Conservation (phyloP, 2,797 vertebrate species). For the Helicolenus hilgendorfi region DNA sequence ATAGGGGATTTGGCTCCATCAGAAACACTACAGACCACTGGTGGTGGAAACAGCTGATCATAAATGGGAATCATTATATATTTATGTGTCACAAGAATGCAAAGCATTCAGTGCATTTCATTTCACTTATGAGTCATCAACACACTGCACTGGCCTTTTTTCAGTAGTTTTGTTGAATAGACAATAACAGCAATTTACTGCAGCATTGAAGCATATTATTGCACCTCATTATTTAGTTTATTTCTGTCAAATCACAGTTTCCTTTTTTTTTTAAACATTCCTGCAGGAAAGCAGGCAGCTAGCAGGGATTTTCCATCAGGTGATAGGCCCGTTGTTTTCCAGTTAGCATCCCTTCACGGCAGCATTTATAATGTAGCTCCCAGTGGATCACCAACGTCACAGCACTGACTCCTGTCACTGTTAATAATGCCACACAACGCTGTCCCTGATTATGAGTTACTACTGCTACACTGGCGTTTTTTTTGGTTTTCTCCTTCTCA, state of each 20-base stretch:
- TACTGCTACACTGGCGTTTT: slow-evolving; percentile 50
- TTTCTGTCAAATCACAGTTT: background rate
- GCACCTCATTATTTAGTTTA: background rate
- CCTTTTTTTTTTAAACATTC: background rate
- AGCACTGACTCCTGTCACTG: slow-evolving; percentile 73
- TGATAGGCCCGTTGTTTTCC: slow-evolving; percentile 29
- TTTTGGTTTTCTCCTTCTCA: slow-evolving; percentile 29
- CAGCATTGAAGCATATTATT: background rate
- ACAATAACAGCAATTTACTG: background rate
- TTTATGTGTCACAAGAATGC: slow-evolving; percentile 41
- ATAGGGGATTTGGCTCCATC: slow-evolving; percentile 89
- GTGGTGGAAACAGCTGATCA: slow-evolving; percentile 59
- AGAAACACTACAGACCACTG: slow-evolving; percentile 55
- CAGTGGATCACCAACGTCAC: slow-evolving; percentile 66
- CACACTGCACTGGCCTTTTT: slow-evolving; percentile 3
- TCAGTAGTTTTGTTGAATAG: background rate
- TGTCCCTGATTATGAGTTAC: slow-evolving; percentile 65
- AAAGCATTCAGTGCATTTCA: slow-evolving; percentile 6
- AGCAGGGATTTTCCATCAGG: slow-evolving; percentile 46
- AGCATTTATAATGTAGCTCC: slow-evolving; percentile 64
- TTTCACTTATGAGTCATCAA: slow-evolving; percentile 70
- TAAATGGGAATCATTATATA: slow-evolving; percentile 55
- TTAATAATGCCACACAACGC: slow-evolving; percentile 70
- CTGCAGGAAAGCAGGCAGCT: slow-evolving; percentile 20
- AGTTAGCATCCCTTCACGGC: slow-evolving; percentile 38